Conservation (phyloP, 1,140 invertebrate genomes). For the Pseudomyrmex cubaensis region DNA sequence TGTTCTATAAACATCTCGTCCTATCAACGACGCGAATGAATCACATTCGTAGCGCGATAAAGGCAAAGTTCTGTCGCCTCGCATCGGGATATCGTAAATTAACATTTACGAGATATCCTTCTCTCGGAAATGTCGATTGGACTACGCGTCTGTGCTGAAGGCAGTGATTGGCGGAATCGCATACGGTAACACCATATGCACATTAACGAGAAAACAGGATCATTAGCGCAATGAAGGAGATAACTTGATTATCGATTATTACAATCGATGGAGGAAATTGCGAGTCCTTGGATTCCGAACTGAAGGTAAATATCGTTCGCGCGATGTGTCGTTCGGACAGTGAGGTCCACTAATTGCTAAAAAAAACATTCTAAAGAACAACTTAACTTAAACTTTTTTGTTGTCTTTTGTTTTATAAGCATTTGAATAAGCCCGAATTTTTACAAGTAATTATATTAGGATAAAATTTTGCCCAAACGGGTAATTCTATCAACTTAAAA, state of each 20-base stretch:
- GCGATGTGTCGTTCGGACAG: not conserved
- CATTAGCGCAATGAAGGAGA: slow-evolving; percentile 50
- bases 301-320: not conserved
- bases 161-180: slow-evolving; percentile 29
- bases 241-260: slow-evolving; percentile 52
- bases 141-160: slow-evolving; percentile 15
- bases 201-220: slow-evolving; percentile 54
- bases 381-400: too few species aligned
- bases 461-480: not conserved
- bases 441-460: too few species aligned
- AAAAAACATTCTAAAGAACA: too few species aligned
- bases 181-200: slow-evolving; percentile 16
- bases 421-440: too few species aligned
- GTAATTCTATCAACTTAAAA: not conserved
- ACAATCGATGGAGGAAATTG: not conserved
- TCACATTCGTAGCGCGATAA: slow-evolving; percentile 15
- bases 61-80: slow-evolving; percentile 3
- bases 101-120: slow-evolving; percentile 65
- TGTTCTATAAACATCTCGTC: slow-evolving; percentile 43
- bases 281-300: not conserved
- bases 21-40: slow-evolving; percentile 37
- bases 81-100: slow-evolving; percentile 49
- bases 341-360: too few species aligned
- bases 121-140: slow-evolving; percentile 51
- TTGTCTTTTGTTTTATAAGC: too few species aligned